These are phyloP conservation scores for Umimayanthus kanabou DNA, from an alignment of 92 coral and sea anemone species.

Conservation along the genomic window DNA sequence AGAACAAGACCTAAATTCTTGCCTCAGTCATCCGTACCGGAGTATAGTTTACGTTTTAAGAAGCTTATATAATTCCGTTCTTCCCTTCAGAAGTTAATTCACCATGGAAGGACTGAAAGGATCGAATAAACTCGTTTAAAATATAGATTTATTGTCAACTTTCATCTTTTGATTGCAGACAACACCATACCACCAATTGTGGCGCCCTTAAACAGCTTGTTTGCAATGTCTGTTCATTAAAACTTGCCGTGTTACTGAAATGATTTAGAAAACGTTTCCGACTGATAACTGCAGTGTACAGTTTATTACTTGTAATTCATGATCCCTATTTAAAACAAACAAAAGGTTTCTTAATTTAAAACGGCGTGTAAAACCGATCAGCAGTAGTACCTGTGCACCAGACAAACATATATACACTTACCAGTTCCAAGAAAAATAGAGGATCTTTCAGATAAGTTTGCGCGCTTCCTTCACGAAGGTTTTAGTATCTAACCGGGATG, in stretches of 20 bases:
- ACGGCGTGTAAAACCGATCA: neutral
- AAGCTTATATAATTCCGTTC: no score
- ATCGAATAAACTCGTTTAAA: neutral
- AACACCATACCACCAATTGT: neutral
- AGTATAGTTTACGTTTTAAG: neutral
- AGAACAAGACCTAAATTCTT: neutral
- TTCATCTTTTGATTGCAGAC: neutral
- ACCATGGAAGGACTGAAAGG: neutral
- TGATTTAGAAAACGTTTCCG: neutral
- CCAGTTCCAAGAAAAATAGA: neutral
- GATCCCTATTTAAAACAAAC: neutral
- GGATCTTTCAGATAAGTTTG: neutral
- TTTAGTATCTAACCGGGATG: no score
- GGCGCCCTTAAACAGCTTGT: neutral
- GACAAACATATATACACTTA: neutral
- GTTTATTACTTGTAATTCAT: neutral
- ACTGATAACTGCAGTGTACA: neutral
- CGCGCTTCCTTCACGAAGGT: neutral
- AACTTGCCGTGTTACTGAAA: neutral
- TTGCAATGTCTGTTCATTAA: neutral
- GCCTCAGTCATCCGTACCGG: neutral
- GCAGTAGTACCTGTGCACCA: neutral
- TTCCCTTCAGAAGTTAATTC: neutral
- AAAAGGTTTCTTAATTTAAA: neutral
- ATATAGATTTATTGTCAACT: no score